Conservation (phyloP, 2,888 invertebrate genomes). For the Drosophila infuscata region DNA sequence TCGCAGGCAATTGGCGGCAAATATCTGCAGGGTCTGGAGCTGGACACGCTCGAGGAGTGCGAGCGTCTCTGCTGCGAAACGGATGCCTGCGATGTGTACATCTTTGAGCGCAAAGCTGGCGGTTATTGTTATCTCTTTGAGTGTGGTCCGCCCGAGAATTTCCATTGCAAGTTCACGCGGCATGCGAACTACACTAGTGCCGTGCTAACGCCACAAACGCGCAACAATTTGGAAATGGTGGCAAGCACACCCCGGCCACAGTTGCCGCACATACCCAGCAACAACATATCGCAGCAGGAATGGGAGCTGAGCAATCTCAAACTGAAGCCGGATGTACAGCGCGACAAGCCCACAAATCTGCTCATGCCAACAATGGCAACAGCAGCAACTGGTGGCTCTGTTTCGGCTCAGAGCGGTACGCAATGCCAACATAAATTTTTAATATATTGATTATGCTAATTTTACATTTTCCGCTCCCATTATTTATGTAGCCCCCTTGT, state of each 20-base stretch:
- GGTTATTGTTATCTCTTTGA: conserved; percentile 96
- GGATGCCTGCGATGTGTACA: conserved; percentile 94
- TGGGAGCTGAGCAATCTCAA: conserved; percentile 84
- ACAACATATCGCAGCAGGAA: conserved; percentile 84
- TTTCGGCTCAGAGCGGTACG: conserved; percentile 61
- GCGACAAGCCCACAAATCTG: conserved; percentile 61
- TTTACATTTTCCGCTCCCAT: conserved; percentile 29
- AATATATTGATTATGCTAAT: conserved; percentile 38
- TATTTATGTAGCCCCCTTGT: conserved; percentile 36
- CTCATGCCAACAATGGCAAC: conserved; percentile 31
- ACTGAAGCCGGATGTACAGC: conserved; percentile 76
- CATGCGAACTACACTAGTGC: conserved; percentile 96
- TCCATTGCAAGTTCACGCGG: conserved; percentile 96
- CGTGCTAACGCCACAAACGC: conserved; percentile 88
- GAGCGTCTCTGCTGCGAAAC: conserved; percentile 95
- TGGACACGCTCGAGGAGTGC: conserved; percentile 93
- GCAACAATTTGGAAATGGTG: conserved; percentile 52
- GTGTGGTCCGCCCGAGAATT: conserved; percentile 95
- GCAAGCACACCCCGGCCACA: conserved; percentile 74
- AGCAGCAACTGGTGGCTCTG: conserved; percentile 47
- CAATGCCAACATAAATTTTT: conserved; percentile 1
- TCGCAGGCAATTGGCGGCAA: conserved; percentile 95
- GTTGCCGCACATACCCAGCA: conserved; percentile 71
- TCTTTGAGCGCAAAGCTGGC: conserved; percentile 94
- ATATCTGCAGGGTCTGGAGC: conserved; percentile 93